phyloP scores from a whole-genome alignment of 2,888 invertebrate species.

The Drosophila nigricruria region DNA sequence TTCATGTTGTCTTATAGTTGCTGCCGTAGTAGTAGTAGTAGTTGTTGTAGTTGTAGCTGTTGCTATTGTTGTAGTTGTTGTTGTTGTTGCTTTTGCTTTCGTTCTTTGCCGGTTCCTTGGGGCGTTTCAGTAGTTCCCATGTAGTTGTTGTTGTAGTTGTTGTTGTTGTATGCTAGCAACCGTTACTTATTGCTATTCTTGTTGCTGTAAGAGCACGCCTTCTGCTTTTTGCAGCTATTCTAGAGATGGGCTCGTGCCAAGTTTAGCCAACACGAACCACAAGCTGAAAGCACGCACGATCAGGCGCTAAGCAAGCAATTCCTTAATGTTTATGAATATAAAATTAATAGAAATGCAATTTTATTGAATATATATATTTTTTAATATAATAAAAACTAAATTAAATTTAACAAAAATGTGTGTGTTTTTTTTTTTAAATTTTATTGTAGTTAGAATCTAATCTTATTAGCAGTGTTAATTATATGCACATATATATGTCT shows the following conservation, averaged over 20 bases:
- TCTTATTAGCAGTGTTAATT: background rate
- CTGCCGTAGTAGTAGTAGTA: conserved; percentile 10
- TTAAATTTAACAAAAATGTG: background rate
- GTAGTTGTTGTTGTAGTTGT: background rate
- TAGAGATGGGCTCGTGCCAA: conserved; percentile 1
- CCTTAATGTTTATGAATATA: background rate
- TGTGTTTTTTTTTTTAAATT: no score
- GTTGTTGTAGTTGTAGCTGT: conserved; percentile 30
- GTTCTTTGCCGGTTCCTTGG: conserved; percentile 3
- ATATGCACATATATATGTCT: background rate
- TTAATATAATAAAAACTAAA: background rate
- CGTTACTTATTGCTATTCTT: conserved; percentile 3
- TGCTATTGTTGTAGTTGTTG: background rate
- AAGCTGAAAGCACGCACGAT: background rate
- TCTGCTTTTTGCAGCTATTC: background rate
- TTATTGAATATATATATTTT: background rate
- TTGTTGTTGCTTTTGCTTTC: background rate
- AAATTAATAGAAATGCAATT: background rate
- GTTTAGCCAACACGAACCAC: background rate
- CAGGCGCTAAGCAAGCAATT: background rate
- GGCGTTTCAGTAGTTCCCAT: background rate
- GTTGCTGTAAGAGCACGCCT: conserved; percentile 6
- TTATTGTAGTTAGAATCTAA: no score
- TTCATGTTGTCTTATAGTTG: conserved; percentile 50
- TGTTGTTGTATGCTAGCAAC: background rate